Evolutionary conservation across 2,888 invertebrate species (phyloP).

Genomic region (Caenorhabditis macrosperma): DNA sequence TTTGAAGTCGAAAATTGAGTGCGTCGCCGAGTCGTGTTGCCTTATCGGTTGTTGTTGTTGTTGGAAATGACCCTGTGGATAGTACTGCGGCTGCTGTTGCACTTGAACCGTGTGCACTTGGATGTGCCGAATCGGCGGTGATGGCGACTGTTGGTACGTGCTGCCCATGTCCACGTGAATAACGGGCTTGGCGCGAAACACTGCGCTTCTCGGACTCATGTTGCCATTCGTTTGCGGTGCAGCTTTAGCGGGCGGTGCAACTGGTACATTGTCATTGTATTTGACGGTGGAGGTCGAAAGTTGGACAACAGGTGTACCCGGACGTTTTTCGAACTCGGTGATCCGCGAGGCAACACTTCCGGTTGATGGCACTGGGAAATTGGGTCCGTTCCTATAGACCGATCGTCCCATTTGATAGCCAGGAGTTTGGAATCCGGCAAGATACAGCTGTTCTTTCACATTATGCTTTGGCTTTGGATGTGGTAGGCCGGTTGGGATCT

Average conservation of each 20-base stretch:
- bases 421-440: constrained; percentile 60
- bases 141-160: constrained; percentile 29
- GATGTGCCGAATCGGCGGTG: constrained; percentile 51
- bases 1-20: constrained; percentile 60
- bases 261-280: constrained; percentile 49
- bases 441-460: constrained; percentile 77
- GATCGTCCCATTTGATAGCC: constrained; percentile 38
- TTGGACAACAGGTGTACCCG: constrained; percentile 71
- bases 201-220: constrained; percentile 77
- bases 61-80: constrained; percentile 4
- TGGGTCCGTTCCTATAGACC: constrained; percentile 62
- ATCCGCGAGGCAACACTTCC: constrained; percentile 77
- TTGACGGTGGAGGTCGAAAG: constrained; percentile 52
- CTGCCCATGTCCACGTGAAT: constrained; percentile 76
- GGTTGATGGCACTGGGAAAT: constrained; percentile 76
- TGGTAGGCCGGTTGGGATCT: constrained; percentile 74
- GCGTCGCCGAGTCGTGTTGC: constrained; percentile 52
- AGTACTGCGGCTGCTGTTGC: constrained; percentile 18
- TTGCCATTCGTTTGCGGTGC: constrained; percentile 56
- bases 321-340: constrained; percentile 75
- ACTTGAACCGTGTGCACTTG: constrained; percentile 44
- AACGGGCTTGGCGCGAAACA: constrained; percentile 78
- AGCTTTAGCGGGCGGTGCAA: constrained; percentile 48
- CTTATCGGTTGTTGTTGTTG: constrained; percentile 19
- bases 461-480: constrained; percentile 80